These are phyloP conservation scores for Melanotaenia boesemani DNA, from an alignment of 2,797 vertebrate genomes.

Conservation along the genomic window DNA sequence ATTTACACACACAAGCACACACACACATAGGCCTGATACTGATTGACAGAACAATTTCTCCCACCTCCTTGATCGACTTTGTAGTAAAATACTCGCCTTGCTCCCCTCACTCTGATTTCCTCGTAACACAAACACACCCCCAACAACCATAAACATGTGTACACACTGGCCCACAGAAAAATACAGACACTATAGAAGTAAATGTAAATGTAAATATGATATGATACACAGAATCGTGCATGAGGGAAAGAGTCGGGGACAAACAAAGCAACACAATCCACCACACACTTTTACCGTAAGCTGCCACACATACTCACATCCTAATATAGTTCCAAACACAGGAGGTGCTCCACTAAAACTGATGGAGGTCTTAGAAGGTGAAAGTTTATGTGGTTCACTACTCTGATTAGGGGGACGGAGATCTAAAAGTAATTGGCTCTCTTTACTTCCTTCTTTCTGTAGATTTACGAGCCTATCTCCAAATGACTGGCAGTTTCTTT, in stretches of 20 bases:
- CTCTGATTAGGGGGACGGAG: slow-evolving; percentile 80
- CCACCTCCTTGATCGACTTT: slow-evolving; percentile 13
- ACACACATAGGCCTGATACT: slow-evolving; percentile 15
- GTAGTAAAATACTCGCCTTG: slow-evolving; percentile 18
- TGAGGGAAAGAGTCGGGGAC: slow-evolving; percentile 2
- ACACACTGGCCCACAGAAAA: not conserved
- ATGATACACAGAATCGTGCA: slow-evolving; percentile 14
- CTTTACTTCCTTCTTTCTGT: slow-evolving; percentile 73
- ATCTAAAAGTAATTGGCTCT: slow-evolving; percentile 82
- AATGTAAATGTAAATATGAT: slow-evolving; percentile 11
- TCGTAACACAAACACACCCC: slow-evolving; percentile 16
- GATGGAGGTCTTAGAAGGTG: slow-evolving; percentile 77
- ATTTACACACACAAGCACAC: slow-evolving; percentile 27
- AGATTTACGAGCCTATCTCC: slow-evolving; percentile 77
- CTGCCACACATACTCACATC: not conserved
- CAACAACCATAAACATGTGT: not conserved
- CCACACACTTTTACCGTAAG: not conserved
- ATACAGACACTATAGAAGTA: not conserved
- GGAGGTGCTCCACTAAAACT: slow-evolving; percentile 40
- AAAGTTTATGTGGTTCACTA: slow-evolving; percentile 83
- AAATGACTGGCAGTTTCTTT: slow-evolving; percentile 81
- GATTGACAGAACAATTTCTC: slow-evolving; percentile 33
- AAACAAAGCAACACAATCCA: not conserved
- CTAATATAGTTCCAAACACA: not conserved
- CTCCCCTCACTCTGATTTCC: not conserved